Percentiles rank a stretch among this genome's conserved stretches.
Evolutionary conservation across 2,888 invertebrate species (phyloP).

Genomic region (Papilio protenor): DNA sequence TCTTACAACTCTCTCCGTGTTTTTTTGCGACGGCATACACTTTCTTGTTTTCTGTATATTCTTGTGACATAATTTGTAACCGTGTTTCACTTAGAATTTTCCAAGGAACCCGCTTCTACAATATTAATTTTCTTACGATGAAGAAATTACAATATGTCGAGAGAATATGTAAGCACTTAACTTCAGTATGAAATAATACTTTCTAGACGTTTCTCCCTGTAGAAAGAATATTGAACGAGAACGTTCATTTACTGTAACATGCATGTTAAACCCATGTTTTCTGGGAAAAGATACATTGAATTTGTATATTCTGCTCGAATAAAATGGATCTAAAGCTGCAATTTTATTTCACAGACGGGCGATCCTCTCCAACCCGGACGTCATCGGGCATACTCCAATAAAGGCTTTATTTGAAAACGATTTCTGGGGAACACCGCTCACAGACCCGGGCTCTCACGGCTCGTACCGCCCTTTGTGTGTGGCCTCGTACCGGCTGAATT

Average conservation of each 20-base stretch:
- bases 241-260: constrained; percentile 25
- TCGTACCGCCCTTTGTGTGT: constrained; percentile 97
- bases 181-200: constrained; percentile 13
- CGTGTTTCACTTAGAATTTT: neutral
- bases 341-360: constrained; percentile 91
- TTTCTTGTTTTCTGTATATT: neutral
- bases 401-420: constrained; percentile 94
- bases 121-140: constrained; percentile 11
- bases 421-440: constrained; percentile 98
- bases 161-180: constrained; percentile 7
- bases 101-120: neutral
- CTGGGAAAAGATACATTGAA: constrained; percentile 37
- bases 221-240: neutral
- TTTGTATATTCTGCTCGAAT: constrained; percentile 39
- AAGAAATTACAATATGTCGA: constrained; percentile 10
- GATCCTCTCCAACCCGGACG: constrained; percentile 96
- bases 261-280: constrained; percentile 28
- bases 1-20: neutral
- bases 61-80: neutral
- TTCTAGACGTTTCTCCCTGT: constrained; percentile 1
- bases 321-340: constrained; percentile 53
- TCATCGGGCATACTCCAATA: constrained; percentile 93
- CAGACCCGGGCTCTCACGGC: constrained; percentile 97
- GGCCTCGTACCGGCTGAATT: constrained; percentile 93
- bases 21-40: neutral